Conservation (phyloP, 1,140 invertebrate genomes). For the Eurosta solidaginis region DNA sequence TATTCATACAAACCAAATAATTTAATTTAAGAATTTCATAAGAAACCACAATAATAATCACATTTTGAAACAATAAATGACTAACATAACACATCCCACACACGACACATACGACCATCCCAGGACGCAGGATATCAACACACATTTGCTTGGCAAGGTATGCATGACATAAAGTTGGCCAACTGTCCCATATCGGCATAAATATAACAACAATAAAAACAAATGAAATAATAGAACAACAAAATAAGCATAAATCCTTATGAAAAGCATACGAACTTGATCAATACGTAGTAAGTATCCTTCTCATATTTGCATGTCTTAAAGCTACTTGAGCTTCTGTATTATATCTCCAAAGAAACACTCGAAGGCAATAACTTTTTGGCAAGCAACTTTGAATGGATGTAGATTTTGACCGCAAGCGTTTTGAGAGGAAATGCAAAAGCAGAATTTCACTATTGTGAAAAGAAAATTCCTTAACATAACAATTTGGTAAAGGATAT, state of each 20-base stretch:
- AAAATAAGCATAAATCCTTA: neutral
- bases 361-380: conserved; percentile 24
- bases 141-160: neutral
- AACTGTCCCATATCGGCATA: conserved; percentile 26
- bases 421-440: conserved; percentile 27
- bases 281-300: neutral
- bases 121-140: neutral
- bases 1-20: neutral
- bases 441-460: conserved; percentile 1
- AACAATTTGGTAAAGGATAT: neutral
- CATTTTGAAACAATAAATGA: neutral
- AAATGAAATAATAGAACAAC: neutral
- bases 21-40: conserved; percentile 14
- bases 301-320: neutral
- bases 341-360: neutral
- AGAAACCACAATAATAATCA: conserved; percentile 22
- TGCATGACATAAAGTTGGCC: neutral
- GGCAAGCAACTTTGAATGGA: neutral
- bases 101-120: neutral
- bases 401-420: conserved; percentile 20
- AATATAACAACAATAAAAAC: neutral
- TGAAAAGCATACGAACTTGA: neutral
- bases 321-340: neutral
- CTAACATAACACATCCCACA: neutral
- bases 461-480: conserved; percentile 21